Base-by-base conservation (phyloP, 92 coral and sea anemone species). In the Siderastrea siderea region DNA sequence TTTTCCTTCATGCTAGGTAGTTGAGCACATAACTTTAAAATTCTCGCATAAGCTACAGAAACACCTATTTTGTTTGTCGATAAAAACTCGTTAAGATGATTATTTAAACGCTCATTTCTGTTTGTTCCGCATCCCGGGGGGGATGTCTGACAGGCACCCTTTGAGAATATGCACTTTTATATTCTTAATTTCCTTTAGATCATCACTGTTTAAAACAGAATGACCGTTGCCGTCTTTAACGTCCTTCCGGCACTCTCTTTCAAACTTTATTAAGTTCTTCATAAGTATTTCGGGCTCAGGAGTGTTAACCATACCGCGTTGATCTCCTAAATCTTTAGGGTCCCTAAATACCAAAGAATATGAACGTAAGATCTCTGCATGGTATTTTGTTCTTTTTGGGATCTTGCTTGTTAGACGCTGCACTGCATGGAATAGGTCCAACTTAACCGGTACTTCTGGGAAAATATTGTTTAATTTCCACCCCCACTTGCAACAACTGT, bases 401-500 rank as follows among this genome's bases (percentile, higher is more conserved):
- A 86, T 66, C 12, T 26, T 77, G 12, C 55, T 47, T 1, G 49
- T 26, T 7, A 86, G 12, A 26, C 86, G 69, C 51, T 86, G 90
- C 17, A 65, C 58, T n/a, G 90, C 90, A 67, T 26, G 38, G 38
- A 26, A 26, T 0, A 26, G 38, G 38, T 26, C 38, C 38, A 26
- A 26, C 38, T 26, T 26, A 26, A 26, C 70, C 53, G 74, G 78
- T 9, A 45, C 52, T 11, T 62, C 84, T 16, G 77, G 77, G 58
- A 87, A 87, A 15, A 87, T 13, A 68, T 71, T 38, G 10, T 58
- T 2, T 12, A 87, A 48, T 46, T 46, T 17, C 4, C 19, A 19
- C 16, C 54, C 57, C 90, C 86, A 87, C 69, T 78, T 74, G 50
- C 90, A 87, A 59, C 86, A 87, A 79, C 80, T 87, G 38, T 87